Base-by-base conservation (phyloP, 1,140 invertebrate genomes). In the Camponotus pennsylvanicus region DNA sequence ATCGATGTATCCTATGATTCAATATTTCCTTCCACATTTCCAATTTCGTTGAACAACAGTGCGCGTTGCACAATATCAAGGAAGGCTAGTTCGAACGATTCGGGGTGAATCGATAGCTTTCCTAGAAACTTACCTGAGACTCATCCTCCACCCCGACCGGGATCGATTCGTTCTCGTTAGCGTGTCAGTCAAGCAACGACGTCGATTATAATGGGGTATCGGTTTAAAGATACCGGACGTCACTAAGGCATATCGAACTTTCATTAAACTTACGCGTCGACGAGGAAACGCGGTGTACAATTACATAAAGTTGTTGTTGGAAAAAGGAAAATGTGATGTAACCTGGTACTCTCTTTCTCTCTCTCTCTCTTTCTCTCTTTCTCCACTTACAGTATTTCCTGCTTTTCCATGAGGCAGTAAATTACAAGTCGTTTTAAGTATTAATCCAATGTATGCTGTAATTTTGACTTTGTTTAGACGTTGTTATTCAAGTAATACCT, bases 131-230 rank as follows among this genome's bases (percentile, higher is more conserved):
- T 49, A 49, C 61, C 13, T 61, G 67, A 75, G 64, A 32, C 34
- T 1, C 49, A 32, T 8, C 21, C 37, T 61, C 52, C 18, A n/a
- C 59, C 2, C 11, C 13, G 2, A 11, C 11, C 13, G 45, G 49
- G 70, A 89, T 89, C 84, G 87, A 89, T 89, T 90, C 67, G 67
- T 83, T 70, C 88, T 90, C 88, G 78, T 90, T 90, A 90, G 84
- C 71, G 71, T 71, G 34, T 21, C 63, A 18, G 87, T 86, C 75
- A 86, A 45, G 27, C 55, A 89, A 77, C 85, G 69, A 61, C 71
- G 57, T 78, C 88, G 88, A 69, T 89, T 83, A 83, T 83, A 83
- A 75, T 87, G 61, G 83, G 82, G 69, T 90, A 90, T 90, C 73
- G 87, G 76, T 75, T 89, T 86, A 89, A 89, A 77, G 70, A 11